Conservation (phyloP, 2,888 invertebrate genomes). For the Girardia tigrina region DNA sequence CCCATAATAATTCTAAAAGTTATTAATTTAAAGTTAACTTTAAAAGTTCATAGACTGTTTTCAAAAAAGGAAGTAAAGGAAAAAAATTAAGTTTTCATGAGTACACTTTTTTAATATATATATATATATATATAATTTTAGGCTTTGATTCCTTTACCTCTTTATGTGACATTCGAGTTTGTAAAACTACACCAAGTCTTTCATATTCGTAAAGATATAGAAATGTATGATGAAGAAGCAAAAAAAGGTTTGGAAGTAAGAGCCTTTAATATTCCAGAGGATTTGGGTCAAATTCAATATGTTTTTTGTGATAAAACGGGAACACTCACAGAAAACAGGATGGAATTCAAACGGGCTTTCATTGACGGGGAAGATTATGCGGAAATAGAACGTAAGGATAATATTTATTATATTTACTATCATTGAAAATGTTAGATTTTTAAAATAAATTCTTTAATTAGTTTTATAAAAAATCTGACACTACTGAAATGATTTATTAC, state of each 20-base stretch:
- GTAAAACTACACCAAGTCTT: conserved; percentile 86
- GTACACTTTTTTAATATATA: no score
- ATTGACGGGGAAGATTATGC: conserved; percentile 58
- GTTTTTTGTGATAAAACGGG: conserved; percentile 95
- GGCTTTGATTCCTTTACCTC: conserved; percentile 87
- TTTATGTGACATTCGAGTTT: conserved; percentile 90
- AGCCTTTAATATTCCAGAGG: conserved; percentile 87
- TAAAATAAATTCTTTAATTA: no score
- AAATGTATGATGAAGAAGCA: conserved; percentile 69
- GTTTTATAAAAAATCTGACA: no score
- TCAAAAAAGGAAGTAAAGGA: no score
- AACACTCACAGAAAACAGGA: conserved; percentile 87
- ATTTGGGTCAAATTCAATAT: conserved; percentile 80
- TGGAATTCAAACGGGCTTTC: conserved; percentile 80
- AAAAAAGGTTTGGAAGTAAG: conserved; percentile 74
- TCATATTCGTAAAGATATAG: conserved; percentile 76
- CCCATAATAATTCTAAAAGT: no score
- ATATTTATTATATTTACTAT: no score
- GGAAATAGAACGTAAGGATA: background rate
- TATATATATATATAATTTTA: no score
- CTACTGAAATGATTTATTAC: no score
- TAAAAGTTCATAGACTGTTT: no score
- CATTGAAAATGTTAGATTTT: no score
- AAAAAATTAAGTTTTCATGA: no score
- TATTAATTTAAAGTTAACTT: no score